A percentile compares a stretch with the other conserved stretches of the same genome.
Evolutionary conservation across 1,140 invertebrate genomes (phyloP).

Genomic region (Achatina immaculata): DNA sequence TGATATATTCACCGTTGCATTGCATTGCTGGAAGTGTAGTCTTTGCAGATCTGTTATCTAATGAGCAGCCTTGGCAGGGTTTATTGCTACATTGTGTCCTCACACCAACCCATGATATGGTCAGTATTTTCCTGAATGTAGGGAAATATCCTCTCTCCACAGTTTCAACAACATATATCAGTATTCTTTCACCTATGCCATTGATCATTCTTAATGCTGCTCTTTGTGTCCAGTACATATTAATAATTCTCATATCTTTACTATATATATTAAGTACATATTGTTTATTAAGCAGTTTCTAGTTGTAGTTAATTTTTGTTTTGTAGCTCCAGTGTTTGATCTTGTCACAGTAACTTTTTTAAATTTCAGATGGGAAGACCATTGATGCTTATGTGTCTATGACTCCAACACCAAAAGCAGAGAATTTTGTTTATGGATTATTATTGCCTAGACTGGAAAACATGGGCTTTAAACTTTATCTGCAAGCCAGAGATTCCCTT

Average conservation of each 20-base stretch:
- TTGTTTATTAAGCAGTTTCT: neutral
- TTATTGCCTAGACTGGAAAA: conserved; percentile 41
- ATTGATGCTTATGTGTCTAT: conserved; percentile 49
- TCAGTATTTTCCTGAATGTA: too few species aligned
- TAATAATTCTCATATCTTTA: too few species aligned
- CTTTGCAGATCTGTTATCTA: too few species aligned
- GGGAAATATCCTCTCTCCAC: too few species aligned
- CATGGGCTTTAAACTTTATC: conserved; percentile 40
- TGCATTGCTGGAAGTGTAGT: too few species aligned
- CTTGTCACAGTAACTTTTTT: neutral
- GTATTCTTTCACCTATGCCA: neutral
- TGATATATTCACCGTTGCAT: too few species aligned
- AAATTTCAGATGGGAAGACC: conserved; percentile 39
- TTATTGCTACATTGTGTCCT: neutral
- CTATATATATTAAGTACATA: neutral
- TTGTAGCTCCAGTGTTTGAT: neutral
- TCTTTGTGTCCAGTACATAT: too few species aligned
- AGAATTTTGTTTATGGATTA: conserved; percentile 34
- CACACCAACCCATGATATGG: too few species aligned
- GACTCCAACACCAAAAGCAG: conserved; percentile 13
- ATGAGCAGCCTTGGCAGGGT: neutral
- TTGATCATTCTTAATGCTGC: too few species aligned
- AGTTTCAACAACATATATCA: neutral
- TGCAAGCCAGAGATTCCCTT: conserved; percentile 43
- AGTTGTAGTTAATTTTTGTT: neutral